These are phyloP conservation scores for Tupaia tana DNA, from an alignment of 2,113 vertebrate species.

Conservation along the genomic window DNA sequence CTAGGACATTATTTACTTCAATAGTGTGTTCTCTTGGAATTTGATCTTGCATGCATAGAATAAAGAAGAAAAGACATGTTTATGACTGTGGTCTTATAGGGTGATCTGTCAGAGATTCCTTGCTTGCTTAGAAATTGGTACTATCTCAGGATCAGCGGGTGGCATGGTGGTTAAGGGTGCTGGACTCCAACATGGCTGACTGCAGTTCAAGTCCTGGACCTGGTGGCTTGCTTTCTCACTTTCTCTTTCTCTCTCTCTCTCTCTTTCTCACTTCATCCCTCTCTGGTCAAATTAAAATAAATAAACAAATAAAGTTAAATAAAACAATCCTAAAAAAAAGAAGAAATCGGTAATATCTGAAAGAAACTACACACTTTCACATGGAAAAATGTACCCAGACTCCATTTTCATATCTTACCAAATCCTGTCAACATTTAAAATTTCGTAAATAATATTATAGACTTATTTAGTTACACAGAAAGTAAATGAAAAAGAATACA, in stretches of 20 bases:
- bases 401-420: constrained; percentile 25
- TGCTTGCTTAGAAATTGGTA: constrained; percentile 26
- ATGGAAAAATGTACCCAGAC: neutral
- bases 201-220: too few relatives aligned
- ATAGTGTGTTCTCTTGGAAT: neutral
- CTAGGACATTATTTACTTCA: constrained; percentile 8
- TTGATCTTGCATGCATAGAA: neutral
- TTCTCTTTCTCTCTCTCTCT: too few relatives aligned
- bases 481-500: neutral
- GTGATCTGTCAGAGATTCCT: neutral
- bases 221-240: too few relatives aligned
- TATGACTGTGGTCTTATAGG: neutral
- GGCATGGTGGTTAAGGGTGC: too few relatives aligned
- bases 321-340: too few relatives aligned
- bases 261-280: too few relatives aligned
- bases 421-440: neutral
- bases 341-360: constrained; percentile 22
- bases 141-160: neutral
- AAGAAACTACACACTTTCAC: constrained; percentile 25
- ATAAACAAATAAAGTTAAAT: too few relatives aligned
- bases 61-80: neutral
- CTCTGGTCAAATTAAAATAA: too few relatives aligned
- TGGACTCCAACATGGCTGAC: too few relatives aligned
- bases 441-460: neutral
- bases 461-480: constrained; percentile 67